Percentiles rank a stretch among this genome's conserved stretches.
These are phyloP conservation scores for Tetrao urogallus DNA, from an alignment of 2,113 vertebrate genomes.

Conservation along the genomic window DNA sequence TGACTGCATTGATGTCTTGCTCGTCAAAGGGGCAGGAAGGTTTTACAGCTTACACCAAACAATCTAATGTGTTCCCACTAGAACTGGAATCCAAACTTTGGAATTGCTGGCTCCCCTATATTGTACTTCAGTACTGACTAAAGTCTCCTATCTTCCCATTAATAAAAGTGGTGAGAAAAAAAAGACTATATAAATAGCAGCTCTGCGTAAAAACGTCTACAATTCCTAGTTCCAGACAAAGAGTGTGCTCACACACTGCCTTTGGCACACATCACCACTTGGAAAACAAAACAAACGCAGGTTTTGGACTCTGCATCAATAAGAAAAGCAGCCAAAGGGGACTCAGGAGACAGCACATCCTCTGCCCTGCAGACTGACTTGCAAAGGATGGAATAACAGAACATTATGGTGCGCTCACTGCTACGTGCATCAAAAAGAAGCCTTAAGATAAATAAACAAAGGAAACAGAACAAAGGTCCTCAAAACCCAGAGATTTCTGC, in stretches of 20 bases:
- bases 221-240: conserved; percentile 55
- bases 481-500: background rate
- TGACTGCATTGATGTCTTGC: background rate
- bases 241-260: conserved; percentile 59
- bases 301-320: conserved; percentile 59
- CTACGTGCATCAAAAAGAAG: conserved; percentile 21
- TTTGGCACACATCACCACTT: conserved; percentile 20
- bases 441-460: conserved; percentile 55
- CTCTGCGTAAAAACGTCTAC: conserved; percentile 19
- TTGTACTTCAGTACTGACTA: background rate
- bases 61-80: background rate
- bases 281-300: conserved; percentile 58
- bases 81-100: background rate
- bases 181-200: background rate
- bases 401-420: background rate
- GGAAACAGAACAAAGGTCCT: conserved; percentile 27
- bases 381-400: conserved; percentile 26
- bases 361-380: conserved; percentile 60
- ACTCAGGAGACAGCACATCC: conserved; percentile 57
- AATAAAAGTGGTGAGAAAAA: conserved; percentile 14
- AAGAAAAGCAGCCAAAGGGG: conserved; percentile 42
- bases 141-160: conserved; percentile 4
- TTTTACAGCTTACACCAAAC: background rate
- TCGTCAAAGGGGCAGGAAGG: background rate
- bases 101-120: conserved; percentile 10